These are phyloP conservation scores for Dryoscopus gambensis DNA, from an alignment of 2,113 vertebrate genomes.

Conservation along the genomic window DNA sequence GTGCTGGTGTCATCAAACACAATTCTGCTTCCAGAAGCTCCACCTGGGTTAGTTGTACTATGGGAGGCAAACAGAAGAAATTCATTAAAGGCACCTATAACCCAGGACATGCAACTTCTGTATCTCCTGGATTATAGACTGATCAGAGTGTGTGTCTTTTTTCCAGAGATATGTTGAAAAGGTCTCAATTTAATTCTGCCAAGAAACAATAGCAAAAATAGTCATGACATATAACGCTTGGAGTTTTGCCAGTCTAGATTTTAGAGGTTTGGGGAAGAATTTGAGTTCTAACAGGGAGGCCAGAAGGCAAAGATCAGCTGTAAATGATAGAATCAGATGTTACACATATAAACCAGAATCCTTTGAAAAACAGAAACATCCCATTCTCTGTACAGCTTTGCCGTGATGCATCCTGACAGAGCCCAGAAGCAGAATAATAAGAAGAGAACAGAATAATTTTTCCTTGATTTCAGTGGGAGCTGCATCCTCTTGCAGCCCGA, in stretches of 20 bases:
- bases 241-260: neutral
- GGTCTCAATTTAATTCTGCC: neutral
- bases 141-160: neutral
- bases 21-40: neutral
- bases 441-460: neutral
- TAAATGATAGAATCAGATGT: neutral
- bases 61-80: neutral
- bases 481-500: neutral
- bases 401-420: neutral
- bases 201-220: neutral
- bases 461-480: neutral
- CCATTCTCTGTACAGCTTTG: neutral
- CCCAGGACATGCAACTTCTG: neutral
- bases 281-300: neutral
- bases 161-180: neutral
- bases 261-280: neutral
- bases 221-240: neutral
- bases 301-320: slow-evolving; percentile 7
- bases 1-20: neutral
- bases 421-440: neutral
- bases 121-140: neutral
- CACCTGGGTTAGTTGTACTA: neutral
- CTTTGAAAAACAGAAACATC: neutral
- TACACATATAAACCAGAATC: neutral
- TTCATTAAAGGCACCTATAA: neutral